phyloP scores from a whole-genome alignment of 2,888 invertebrate species.

The Tillus elongatus region DNA sequence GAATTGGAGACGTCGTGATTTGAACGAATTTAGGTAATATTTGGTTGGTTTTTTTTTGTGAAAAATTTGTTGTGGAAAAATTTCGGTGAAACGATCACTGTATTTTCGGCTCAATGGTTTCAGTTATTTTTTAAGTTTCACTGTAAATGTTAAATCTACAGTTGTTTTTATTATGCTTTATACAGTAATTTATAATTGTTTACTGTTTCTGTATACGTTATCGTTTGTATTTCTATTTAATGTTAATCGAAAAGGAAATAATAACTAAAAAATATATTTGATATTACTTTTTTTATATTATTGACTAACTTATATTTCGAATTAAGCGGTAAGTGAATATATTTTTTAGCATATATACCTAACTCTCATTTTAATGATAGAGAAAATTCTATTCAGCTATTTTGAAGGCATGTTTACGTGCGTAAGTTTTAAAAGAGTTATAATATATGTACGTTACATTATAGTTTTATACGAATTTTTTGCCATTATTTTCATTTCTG shows the following conservation, averaged over 20 bases:
- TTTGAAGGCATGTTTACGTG: too few species aligned
- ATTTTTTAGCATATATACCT: too few species aligned
- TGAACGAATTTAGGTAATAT: too few species aligned
- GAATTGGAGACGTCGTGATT: too few species aligned
- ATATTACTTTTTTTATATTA: slow-evolving; percentile 27
- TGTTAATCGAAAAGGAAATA: slow-evolving; percentile 18
- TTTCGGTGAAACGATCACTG: slow-evolving; percentile 14
- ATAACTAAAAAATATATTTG: slow-evolving; percentile 24
- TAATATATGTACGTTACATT: slow-evolving; percentile 21
- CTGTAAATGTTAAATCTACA: slow-evolving; percentile 21
- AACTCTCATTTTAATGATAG: too few species aligned
- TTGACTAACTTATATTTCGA: slow-evolving; percentile 26
- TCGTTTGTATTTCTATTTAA: slow-evolving; percentile 21
- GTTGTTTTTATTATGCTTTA: slow-evolving; percentile 18
- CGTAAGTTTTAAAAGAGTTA: slow-evolving; percentile 14
- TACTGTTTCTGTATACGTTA: slow-evolving; percentile 22
- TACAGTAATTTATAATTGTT: slow-evolving; percentile 21
- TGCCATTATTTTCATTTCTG: slow-evolving; percentile 33
- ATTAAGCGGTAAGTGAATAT: too few species aligned
- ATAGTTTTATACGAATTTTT: slow-evolving; percentile 29
- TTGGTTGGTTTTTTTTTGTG: too few species aligned
- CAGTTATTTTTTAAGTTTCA: slow-evolving; percentile 13
- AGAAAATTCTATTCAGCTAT: too few species aligned
- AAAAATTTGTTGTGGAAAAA: too few species aligned
- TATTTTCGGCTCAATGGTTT: slow-evolving; percentile 11